phyloP scores from a whole-genome alignment of 2,797 vertebrate genomes.

The Champsocephalus esox region DNA sequence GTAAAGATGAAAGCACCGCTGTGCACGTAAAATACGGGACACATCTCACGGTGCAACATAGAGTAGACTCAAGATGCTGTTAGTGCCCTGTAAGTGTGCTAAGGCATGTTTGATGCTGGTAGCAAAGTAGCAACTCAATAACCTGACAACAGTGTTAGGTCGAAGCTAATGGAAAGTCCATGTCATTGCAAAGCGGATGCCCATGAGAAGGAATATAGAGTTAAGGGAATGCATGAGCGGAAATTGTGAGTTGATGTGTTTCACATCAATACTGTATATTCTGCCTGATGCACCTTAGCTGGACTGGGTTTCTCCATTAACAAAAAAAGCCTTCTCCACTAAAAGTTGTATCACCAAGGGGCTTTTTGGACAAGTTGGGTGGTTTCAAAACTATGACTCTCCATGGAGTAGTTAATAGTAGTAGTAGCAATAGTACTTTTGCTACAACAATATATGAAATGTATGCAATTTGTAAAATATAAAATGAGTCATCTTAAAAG shows the following conservation, averaged over 20 bases:
- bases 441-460: not conserved
- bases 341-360: slow-evolving; percentile 17
- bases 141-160: slow-evolving; percentile 53
- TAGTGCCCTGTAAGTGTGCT: slow-evolving; percentile 31
- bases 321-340: not conserved
- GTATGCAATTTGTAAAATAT: not conserved
- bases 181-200: slow-evolving; percentile 52
- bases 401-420: not conserved
- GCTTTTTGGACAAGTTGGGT: not conserved
- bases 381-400: not conserved
- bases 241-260: slow-evolving; percentile 50
- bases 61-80: slow-evolving; percentile 15
- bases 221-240: slow-evolving; percentile 31
- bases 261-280: slow-evolving; percentile 29
- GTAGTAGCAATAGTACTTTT: not conserved
- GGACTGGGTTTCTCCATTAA: slow-evolving; percentile 9
- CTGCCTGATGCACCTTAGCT: slow-evolving; percentile 14
- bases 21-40: too few relatives aligned
- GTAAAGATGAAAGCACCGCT: too few relatives aligned
- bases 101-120: slow-evolving; percentile 44
- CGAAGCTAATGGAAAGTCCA: slow-evolving; percentile 69
- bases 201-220: slow-evolving; percentile 57
- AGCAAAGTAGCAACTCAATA: slow-evolving; percentile 38
- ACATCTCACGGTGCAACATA: too few relatives aligned
- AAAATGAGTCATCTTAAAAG: not conserved